Evolutionary conservation across 2,888 invertebrate genomes (phyloP).

Genomic region (Xylota segnis): DNA sequence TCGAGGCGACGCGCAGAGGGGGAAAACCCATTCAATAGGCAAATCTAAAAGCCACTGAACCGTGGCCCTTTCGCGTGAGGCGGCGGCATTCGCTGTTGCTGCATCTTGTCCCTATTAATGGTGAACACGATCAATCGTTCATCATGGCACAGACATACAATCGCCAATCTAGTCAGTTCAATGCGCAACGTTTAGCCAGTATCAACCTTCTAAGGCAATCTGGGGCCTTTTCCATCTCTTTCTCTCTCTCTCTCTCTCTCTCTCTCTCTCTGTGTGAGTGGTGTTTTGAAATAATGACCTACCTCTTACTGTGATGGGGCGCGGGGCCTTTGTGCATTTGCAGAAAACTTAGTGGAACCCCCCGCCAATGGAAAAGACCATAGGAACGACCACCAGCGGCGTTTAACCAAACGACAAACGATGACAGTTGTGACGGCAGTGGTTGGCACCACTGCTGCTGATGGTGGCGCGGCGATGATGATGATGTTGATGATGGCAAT

Average conservation of each 20-base stretch:
- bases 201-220: constrained; percentile 18
- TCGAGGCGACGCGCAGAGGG: neutral
- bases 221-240: no score
- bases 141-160: constrained; percentile 58
- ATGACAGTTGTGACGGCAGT: constrained; percentile 66
- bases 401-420: constrained; percentile 69
- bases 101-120: constrained; percentile 53
- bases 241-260: neutral
- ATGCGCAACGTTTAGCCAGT: constrained; percentile 2
- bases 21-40: constrained; percentile 59
- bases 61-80: constrained; percentile 61
- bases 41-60: constrained; percentile 70
- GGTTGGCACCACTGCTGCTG: constrained; percentile 22
- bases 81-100: constrained; percentile 38
- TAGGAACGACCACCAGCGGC: constrained; percentile 65
- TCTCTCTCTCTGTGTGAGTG: neutral
- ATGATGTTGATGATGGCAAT: constrained; percentile 54
- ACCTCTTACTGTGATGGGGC: constrained; percentile 22
- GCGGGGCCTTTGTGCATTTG: constrained; percentile 35
- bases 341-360: constrained; percentile 3
- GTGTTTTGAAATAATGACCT: constrained; percentile 51
- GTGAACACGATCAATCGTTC: constrained; percentile 63
- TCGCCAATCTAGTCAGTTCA: constrained; percentile 57
- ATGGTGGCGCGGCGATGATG: constrained; percentile 21
- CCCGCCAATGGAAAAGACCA: constrained; percentile 14